phyloP scores from a whole-genome alignment of 2,797 vertebrate genomes.

The Esox lucius region DNA sequence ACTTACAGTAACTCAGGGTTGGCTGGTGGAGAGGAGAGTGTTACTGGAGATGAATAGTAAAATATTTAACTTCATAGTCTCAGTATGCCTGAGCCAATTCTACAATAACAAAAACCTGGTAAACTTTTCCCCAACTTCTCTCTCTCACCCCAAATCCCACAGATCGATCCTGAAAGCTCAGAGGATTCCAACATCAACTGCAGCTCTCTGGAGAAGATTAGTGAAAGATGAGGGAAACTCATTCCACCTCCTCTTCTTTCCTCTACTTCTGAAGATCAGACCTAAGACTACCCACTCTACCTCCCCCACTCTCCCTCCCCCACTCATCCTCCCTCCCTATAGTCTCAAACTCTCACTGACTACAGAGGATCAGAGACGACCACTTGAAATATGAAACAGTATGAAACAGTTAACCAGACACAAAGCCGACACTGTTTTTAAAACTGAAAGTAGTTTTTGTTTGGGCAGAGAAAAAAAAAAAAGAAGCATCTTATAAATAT shows the following conservation, averaged over 20 bases:
- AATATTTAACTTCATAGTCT: conserved; percentile 22
- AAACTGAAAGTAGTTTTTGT: conserved; percentile 45
- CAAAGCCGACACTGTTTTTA: conserved; percentile 60
- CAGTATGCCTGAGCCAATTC: conserved; percentile 46
- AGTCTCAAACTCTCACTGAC: conserved; percentile 60
- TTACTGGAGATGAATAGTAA: conserved; percentile 47
- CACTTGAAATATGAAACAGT: conserved; percentile 51
- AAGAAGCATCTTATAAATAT: conserved; percentile 67
- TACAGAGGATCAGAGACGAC: conserved; percentile 52
- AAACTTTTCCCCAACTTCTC: conserved; percentile 48
- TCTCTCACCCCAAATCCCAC: conserved; percentile 59
- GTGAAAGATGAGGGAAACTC: conserved; percentile 47
- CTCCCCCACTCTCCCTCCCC: conserved; percentile 42
- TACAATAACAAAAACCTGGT: conserved; percentile 18
- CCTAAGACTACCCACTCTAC: conserved; percentile 37
- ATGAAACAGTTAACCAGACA: conserved; percentile 57
- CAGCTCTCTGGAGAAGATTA: conserved; percentile 67
- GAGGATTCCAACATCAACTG: conserved; percentile 60
- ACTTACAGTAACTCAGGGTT: conserved; percentile 31
- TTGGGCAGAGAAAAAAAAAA: conserved; percentile 18
- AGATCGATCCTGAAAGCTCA: conserved; percentile 64
- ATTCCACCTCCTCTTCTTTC: conserved; percentile 35
- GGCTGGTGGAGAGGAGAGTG: too few species aligned
- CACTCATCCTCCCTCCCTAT: conserved; percentile 38
- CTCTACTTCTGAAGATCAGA: conserved; percentile 35